These are phyloP conservation scores for Bicyclus anynana DNA, from an alignment of 1,140 invertebrate species.

Conservation along the genomic window DNA sequence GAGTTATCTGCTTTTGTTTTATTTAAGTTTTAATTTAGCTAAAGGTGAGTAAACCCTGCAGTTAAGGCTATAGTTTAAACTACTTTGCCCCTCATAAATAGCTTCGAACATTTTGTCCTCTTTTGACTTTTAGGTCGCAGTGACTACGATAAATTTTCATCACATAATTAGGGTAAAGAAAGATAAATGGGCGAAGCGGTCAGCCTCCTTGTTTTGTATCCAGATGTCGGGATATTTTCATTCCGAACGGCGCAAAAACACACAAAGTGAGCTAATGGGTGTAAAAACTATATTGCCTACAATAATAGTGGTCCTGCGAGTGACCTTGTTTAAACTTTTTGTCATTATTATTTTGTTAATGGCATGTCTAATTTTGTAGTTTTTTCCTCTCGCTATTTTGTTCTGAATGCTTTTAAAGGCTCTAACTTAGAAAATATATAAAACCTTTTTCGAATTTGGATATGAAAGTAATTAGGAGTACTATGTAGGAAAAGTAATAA, in stretches of 20 bases:
- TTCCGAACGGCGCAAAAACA: conserved; percentile 13
- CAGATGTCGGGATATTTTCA: conserved; percentile 15
- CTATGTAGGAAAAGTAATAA: no score
- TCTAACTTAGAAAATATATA: no score
- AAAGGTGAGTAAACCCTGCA: background rate
- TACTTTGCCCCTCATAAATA: conserved; percentile 11
- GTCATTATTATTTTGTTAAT: background rate
- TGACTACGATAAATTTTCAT: conserved; percentile 51
- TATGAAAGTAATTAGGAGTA: no score
- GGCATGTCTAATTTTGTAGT: no score
- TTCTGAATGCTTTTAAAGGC: no score
- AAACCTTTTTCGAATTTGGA: no score
- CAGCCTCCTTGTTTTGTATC: conserved; percentile 16
- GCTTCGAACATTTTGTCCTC: conserved; percentile 16
- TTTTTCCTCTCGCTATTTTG: no score
- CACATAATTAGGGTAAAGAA: conserved; percentile 57
- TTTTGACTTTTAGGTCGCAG: conserved; percentile 27
- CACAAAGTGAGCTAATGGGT: background rate
- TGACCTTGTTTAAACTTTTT: background rate
- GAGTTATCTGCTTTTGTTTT: no score
- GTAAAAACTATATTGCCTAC: conserved; percentile 6
- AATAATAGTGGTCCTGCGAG: background rate
- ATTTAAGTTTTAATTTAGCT: no score
- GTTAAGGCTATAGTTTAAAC: conserved; percentile 6
- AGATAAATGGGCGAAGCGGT: conserved; percentile 40